phyloP scores from a whole-genome alignment of 2,797 vertebrate species.

The Merluccius polli region DNA sequence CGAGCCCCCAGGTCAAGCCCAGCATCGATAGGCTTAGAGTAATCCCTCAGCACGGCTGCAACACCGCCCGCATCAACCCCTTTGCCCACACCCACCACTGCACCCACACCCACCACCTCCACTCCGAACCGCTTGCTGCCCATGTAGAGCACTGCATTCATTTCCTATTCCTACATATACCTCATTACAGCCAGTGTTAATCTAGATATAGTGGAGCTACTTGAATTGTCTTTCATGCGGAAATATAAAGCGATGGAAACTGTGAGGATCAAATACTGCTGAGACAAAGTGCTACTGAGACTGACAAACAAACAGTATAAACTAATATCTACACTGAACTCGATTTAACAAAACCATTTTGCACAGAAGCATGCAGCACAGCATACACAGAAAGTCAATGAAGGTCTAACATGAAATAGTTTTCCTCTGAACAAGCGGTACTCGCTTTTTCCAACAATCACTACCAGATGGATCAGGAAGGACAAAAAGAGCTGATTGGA shows the following conservation, averaged over 20 bases:
- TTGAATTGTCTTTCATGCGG: neutral
- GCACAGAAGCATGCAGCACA: neutral
- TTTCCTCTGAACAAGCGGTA: neutral
- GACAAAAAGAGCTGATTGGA: neutral
- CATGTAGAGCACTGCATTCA: neutral
- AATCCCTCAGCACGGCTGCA: neutral
- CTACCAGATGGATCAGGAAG: neutral
- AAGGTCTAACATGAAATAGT: neutral
- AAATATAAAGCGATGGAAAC: neutral
- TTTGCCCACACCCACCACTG: neutral
- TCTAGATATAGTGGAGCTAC: neutral
- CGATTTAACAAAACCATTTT: neutral
- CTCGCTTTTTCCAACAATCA: neutral
- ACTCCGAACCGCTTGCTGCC: neutral
- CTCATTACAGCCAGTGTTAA: neutral
- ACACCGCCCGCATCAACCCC: neutral
- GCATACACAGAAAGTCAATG: neutral
- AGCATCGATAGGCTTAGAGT: neutral
- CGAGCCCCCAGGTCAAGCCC: neutral
- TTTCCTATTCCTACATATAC: neutral
- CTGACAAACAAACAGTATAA: neutral
- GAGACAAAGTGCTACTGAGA: neutral
- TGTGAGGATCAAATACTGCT: neutral
- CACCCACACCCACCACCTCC: neutral
- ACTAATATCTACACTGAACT: neutral